Conservation (phyloP, 35 echinoderm and acorn worm genomes). For the Eucidaris tribuloides region DNA sequence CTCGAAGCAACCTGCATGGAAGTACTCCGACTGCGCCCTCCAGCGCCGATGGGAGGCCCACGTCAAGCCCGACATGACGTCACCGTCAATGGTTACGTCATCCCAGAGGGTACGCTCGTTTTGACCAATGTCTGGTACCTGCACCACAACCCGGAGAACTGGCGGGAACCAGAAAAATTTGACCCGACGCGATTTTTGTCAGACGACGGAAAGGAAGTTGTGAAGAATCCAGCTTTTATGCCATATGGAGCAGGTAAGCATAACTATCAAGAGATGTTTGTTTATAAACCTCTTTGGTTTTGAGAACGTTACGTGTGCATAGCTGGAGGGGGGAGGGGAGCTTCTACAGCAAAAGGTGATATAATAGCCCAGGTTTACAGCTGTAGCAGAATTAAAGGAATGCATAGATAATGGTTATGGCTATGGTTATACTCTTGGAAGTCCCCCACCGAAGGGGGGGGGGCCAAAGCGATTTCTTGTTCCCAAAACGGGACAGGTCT, state of each 20-base stretch:
- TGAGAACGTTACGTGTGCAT: too few species aligned
- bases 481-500: too few species aligned
- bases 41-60: slow-evolving; percentile 6
- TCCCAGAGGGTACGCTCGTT: slow-evolving; percentile 2
- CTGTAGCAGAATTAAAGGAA: too few species aligned
- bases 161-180: background rate
- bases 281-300: too few species aligned
- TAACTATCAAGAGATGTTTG: too few species aligned
- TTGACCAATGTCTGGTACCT: slow-evolving; percentile 18
- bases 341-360: too few species aligned
- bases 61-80: background rate
- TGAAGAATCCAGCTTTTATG: slow-evolving; percentile 26
- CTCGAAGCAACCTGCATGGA: slow-evolving; percentile 16
- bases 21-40: slow-evolving; percentile 10
- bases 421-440: too few species aligned
- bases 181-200: background rate
- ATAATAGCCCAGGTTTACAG: too few species aligned
- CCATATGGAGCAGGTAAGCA: slow-evolving; percentile 19
- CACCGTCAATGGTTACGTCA: background rate
- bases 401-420: too few species aligned
- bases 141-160: background rate
- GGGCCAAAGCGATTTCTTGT: too few species aligned
- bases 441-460: too few species aligned
- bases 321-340: too few species aligned
- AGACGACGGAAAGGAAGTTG: background rate